A percentile compares a stretch with the other conserved stretches of the same genome.
Evolutionary conservation across 2,113 vertebrate genomes (phyloP).

Genomic region (Corythoichthys intestinalis): DNA sequence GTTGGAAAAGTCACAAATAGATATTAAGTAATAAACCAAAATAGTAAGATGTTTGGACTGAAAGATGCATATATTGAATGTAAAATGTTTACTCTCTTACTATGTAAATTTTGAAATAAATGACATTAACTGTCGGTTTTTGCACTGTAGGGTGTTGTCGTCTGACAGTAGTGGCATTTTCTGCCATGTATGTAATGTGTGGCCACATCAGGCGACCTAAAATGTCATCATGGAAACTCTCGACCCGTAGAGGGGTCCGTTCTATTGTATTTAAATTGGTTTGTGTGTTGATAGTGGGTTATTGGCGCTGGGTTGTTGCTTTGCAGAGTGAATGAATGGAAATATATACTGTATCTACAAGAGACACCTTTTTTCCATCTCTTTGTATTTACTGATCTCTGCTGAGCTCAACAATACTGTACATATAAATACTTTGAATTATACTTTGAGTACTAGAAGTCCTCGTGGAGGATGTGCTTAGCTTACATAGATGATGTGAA

Average conservation of each 20-base stretch:
- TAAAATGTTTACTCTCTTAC: slow-evolving; percentile 47
- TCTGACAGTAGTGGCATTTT: slow-evolving; percentile 10
- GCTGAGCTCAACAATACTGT: neutral
- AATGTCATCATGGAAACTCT: no score
- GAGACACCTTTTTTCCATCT: neutral
- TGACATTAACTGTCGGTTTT: slow-evolving; percentile 21
- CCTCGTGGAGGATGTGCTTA: neutral
- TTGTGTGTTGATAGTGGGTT: no score
- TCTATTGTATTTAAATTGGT: no score
- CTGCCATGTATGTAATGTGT: neutral
- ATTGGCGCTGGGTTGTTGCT: neutral
- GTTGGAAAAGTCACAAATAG: slow-evolving; percentile 21
- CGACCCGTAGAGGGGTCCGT: no score
- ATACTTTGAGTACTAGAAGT: neutral
- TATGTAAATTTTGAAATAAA: slow-evolving; percentile 52
- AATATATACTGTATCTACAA: no score
- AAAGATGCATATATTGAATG: slow-evolving; percentile 31
- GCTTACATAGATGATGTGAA: neutral
- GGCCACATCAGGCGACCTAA: no score
- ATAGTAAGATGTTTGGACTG: slow-evolving; percentile 26
- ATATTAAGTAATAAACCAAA: slow-evolving; percentile 21
- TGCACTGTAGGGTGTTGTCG: slow-evolving; percentile 40
- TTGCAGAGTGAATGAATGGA: no score
- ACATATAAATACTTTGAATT: slow-evolving; percentile 2
- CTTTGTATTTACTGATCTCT: neutral